Base-by-base conservation (phyloP, 1,140 invertebrate species). In the Brachystomella parvula region DNA sequence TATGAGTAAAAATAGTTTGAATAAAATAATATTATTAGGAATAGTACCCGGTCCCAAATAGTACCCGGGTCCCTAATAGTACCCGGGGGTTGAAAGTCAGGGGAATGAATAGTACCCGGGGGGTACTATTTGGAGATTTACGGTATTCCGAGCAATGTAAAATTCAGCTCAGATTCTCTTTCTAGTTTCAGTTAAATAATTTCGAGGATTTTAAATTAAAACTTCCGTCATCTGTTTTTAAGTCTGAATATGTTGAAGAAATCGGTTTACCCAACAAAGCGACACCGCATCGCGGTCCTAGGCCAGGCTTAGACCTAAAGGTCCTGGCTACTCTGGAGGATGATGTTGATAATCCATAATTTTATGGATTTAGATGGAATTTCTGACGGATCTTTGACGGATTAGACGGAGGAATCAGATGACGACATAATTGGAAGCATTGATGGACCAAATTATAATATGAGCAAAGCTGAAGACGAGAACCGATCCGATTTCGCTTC, bases 301-400 rank as follows among this genome's bases (percentile, higher is more conserved):
- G 86, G 63, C 80, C 90, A 26, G 86, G 96, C 78, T 82, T 92
- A 77, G 95, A 98, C 78, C 92, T 93, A 15, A 95, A 98, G 76
- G 81, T 98, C 56, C 85, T 96, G 0, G 93, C 90, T 57, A 92
- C 91, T 1, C 81, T 97, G 77, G 94, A 96, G 78, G 92, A 94
- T 70, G 93, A 96, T 79, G 90, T 81, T 77, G 83, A 88, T 53
- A 83, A 94, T 80, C 87, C 88, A 96, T 79, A 86, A 96, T 81
- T 96, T 97, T 76, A 85, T 96, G 21, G 79, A 86, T 74, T 75
- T 90, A 62, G 89, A 89, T 82, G 86, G 79, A 26, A 83, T 78
- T 63, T 79, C 79, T 44, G 76, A 74, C 32, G 71, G 73, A 62
- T 67, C 71, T 74, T 76, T 82, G 69, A 78, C 83, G 75, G 81